phyloP scores from a whole-genome alignment of 2,797 vertebrate species.

The Xiphorhynchus erythropygius region DNA sequence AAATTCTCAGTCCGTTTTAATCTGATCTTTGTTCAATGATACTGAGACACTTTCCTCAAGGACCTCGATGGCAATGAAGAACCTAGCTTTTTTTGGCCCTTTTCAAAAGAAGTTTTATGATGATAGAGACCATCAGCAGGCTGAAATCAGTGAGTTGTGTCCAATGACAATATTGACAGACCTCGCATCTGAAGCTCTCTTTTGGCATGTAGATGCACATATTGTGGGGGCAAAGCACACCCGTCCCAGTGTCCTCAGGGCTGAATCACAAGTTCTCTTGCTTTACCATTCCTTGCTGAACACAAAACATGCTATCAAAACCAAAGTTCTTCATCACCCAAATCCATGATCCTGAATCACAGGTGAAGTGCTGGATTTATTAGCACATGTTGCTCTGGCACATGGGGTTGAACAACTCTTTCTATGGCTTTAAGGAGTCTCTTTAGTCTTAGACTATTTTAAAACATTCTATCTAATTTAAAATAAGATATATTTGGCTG shows the following conservation, averaged over 20 bases:
- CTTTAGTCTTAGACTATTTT: not conserved
- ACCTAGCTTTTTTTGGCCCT: not conserved
- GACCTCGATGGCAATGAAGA: not conserved
- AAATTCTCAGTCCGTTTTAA: not conserved
- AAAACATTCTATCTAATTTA: not conserved
- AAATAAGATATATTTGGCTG: not conserved
- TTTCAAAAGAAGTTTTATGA: not conserved
- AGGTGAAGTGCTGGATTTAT: not conserved
- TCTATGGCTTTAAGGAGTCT: not conserved
- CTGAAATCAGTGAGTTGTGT: not conserved
- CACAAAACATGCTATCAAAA: not conserved
- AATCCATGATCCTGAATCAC: not conserved
- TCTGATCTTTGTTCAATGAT: not conserved
- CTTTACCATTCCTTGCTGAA: not conserved
- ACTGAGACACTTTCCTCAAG: not conserved
- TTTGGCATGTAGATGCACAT: not conserved
- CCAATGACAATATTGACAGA: not conserved
- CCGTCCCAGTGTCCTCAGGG: not conserved
- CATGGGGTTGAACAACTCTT: not conserved
- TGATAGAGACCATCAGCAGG: not conserved
- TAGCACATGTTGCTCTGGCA: not conserved
- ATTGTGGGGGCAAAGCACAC: not conserved
- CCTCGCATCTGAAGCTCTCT: not conserved
- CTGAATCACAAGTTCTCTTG: not conserved
- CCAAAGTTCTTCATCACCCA: not conserved